A percentile compares a stretch with the other conserved stretches of the same genome.
Conservation (phyloP, 2,888 invertebrate species). For the Orthonevra nobilis region DNA sequence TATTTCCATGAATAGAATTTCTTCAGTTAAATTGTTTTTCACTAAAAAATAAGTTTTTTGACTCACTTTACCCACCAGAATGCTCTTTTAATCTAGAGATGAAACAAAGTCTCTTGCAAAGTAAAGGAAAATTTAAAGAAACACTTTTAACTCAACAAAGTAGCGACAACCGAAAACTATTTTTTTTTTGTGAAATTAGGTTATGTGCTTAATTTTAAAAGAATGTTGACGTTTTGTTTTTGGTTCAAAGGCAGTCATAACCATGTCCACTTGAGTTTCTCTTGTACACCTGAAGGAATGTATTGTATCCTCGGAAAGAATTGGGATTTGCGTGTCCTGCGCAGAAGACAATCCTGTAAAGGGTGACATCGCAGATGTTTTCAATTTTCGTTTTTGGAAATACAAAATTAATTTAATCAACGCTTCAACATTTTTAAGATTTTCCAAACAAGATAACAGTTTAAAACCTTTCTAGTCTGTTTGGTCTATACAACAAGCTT, state of each 20-base stretch:
- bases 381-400: too few relatives aligned
- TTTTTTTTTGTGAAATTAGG: slow-evolving; percentile 32
- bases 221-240: slow-evolving; percentile 47
- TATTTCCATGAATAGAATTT: neutral
- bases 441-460: too few relatives aligned
- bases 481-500: too few relatives aligned
- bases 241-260: slow-evolving; percentile 27
- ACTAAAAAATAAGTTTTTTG: too few relatives aligned
- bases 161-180: slow-evolving; percentile 7
- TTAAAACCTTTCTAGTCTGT: too few relatives aligned
- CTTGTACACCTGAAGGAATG: slow-evolving; percentile 39
- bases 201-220: slow-evolving; percentile 34
- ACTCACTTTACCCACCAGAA: too few relatives aligned
- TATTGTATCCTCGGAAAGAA: slow-evolving; percentile 15
- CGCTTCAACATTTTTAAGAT: too few relatives aligned
- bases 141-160: slow-evolving; percentile 12
- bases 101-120: neutral
- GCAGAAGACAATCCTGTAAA: slow-evolving; percentile 28
- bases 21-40: too few relatives aligned
- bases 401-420: too few relatives aligned
- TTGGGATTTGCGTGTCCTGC: slow-evolving; percentile 62
- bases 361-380: too few relatives aligned
- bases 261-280: slow-evolving; percentile 39
- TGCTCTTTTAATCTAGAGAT: too few relatives aligned
- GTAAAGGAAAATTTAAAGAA: neutral